Conservation (phyloP, 2,888 invertebrate genomes). For the Limnephilus auricula region DNA sequence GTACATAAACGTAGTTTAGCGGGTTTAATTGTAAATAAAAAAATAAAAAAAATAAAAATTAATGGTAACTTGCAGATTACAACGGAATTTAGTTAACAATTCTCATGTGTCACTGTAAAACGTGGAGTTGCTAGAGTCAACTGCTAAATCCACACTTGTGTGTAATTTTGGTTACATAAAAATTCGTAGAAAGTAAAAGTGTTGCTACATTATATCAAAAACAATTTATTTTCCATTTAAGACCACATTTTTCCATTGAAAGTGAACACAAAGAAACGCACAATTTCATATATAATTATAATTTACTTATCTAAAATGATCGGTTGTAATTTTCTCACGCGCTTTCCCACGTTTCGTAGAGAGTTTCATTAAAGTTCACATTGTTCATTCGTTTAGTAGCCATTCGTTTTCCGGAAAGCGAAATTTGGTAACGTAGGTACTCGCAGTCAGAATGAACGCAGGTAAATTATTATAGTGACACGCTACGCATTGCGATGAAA, state of each 20-base stretch:
- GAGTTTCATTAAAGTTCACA: not conserved
- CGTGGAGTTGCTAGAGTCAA: too few relatives aligned
- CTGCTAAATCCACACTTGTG: not conserved
- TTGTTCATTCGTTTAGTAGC: not conserved
- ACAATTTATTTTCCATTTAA: not conserved
- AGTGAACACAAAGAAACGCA: not conserved
- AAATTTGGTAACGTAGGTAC: not conserved
- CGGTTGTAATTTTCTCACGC: not conserved
- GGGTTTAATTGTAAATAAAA: too few relatives aligned
- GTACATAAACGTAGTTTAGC: too few relatives aligned
- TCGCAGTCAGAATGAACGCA: not conserved
- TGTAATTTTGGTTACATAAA: not conserved
- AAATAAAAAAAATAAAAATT: too few relatives aligned
- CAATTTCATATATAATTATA: not conserved
- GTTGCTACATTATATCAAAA: not conserved
- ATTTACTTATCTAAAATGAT: not conserved
- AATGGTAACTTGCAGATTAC: too few relatives aligned
- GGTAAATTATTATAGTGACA: not conserved
- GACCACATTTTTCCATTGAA: not conserved
- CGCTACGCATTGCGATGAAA: not conserved
- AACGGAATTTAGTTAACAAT: too few relatives aligned
- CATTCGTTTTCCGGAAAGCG: conserved; percentile 35
- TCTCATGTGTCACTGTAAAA: too few relatives aligned
- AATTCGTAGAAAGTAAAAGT: not conserved
- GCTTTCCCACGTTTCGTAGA: conserved; percentile 12